Evolutionary conservation across 2,888 invertebrate genomes (phyloP), one percentile per base, ranked within the genome.

Genomic region (Dugesia japonica): DNA sequence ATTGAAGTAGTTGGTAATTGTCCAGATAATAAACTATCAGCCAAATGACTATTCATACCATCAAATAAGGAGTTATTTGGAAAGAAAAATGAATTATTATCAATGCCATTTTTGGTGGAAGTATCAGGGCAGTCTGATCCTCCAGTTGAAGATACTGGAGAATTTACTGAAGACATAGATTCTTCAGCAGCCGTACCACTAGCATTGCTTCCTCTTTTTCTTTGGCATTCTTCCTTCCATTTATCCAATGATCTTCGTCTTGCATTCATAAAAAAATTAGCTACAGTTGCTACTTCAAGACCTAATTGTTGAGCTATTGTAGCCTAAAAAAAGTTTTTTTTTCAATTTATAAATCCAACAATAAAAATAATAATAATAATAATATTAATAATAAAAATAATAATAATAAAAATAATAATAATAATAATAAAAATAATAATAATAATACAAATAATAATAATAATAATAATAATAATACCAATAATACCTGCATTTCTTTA

Each of bases 241-340:
- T 95, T 97, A 86, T 97, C 97, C 80, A 87, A 84, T 28, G 86
- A 86, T 80, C 98, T 89, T 81, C 98, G 89, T 79, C 97, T 88
- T 17, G 98, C 97, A 86, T 98, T 98, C 98, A 99, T 98, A 87
- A 99, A 98, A 88, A 98, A 98, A 86, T 98, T 98, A 73, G 97
- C 95, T 78, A 97, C 95, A 15, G 97, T 97, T 76, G 94, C 94
- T 76, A 95, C 93, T 84, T 95, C 94, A 80, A 97, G 88, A 79
- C 95, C 94, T 81, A 97, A 87, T 85, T 97, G 95, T 81, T 95
- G 88, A 31, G 95, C 95, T 87, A 97, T 97, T 82, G 95, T 95
- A 82, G 95, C 94, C 87, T 97, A 95, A 95, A 97, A 56, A 31
- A 4, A 31, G 4, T 31, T 31, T 7, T 31, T 31, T 7, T 31